A percentile compares a stretch with the other conserved stretches of the same genome.
These are phyloP conservation scores for Nasonovia ribisnigri DNA, from an alignment of 2,888 invertebrate genomes.

Conservation along the genomic window DNA sequence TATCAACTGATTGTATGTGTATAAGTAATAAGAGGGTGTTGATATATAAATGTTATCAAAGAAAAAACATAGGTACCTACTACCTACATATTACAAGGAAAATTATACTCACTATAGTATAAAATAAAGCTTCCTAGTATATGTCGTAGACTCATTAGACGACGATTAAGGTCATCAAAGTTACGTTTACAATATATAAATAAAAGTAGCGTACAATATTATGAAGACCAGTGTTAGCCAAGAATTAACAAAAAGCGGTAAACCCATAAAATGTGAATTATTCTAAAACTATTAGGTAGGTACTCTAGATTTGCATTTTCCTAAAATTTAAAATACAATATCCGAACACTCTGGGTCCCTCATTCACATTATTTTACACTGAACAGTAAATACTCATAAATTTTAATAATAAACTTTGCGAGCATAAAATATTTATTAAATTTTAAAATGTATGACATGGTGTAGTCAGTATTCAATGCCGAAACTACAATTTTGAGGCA, in stretches of 20 bases:
- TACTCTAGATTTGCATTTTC: neutral
- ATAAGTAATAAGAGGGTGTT: neutral
- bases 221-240: neutral
- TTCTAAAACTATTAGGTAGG: neutral
- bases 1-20: neutral
- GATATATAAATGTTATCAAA: neutral
- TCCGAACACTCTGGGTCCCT: neutral
- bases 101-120: neutral
- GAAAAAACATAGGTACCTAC: neutral
- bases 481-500: neutral
- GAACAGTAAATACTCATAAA: neutral
- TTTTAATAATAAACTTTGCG: neutral
- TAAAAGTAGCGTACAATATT: neutral
- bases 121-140: neutral
- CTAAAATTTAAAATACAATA: neutral
- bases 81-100: neutral
- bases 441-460: neutral
- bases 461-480: neutral
- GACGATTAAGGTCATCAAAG: slow-evolving; percentile 7
- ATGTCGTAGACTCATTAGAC: neutral
- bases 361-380: neutral
- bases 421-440: neutral
- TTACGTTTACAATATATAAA: neutral
- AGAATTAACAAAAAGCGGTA: neutral
- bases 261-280: neutral